These are phyloP conservation scores for Setipinna tenuifilis DNA, from an alignment of 2,797 vertebrate species.

Conservation along the genomic window DNA sequence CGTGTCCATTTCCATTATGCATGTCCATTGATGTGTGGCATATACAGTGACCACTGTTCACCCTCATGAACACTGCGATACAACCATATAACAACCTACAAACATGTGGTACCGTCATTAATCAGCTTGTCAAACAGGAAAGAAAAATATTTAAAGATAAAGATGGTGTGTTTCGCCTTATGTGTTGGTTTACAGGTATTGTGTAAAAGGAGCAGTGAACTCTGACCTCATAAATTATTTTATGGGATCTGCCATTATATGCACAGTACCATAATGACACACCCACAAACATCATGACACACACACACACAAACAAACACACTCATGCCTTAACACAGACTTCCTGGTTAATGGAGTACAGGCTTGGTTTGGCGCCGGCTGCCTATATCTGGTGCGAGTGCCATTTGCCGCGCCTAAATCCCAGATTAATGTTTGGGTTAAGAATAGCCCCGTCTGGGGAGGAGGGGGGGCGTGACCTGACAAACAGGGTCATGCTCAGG, in stretches of 20 bases:
- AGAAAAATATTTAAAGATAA: not conserved
- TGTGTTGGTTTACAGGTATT: not conserved
- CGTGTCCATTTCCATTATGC: too few relatives aligned
- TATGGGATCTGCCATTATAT: not conserved
- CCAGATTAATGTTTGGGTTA: constrained; percentile 73
- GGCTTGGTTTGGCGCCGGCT: not conserved
- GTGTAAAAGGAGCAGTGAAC: not conserved
- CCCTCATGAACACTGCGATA: too few relatives aligned
- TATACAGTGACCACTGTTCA: too few relatives aligned
- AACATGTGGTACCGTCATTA: not conserved
- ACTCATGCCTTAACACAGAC: not conserved
- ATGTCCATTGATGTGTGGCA: too few relatives aligned
- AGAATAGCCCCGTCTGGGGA: constrained; percentile 67
- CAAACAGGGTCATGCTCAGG: constrained; percentile 30
- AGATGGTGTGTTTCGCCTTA: too few relatives aligned
- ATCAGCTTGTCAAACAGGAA: not conserved
- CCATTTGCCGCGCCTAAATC: constrained; percentile 66
- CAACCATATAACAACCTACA: too few relatives aligned
- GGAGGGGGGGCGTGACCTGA: not conserved
- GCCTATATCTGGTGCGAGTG: constrained; percentile 60
- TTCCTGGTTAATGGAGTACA: not conserved
- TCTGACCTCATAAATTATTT: not conserved
- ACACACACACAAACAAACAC: not conserved
- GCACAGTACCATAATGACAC: not conserved
- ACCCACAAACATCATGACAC: too few relatives aligned